Evolutionary conservation across 2,797 vertebrate genomes (phyloP).

Genomic region (Artibeus lituratus): DNA sequence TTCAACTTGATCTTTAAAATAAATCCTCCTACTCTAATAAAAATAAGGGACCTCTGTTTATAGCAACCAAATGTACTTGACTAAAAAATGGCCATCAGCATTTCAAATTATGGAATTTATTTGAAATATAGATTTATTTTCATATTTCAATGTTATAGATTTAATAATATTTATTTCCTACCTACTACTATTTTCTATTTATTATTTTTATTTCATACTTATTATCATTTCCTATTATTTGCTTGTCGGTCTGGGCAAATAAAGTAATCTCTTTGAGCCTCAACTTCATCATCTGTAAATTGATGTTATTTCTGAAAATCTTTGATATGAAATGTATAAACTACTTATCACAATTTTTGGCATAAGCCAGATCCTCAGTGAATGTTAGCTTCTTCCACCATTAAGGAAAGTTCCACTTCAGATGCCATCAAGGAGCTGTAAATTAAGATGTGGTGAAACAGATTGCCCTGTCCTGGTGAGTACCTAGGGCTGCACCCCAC

Average conservation of each 20-base stretch:
- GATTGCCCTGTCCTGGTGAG: too few species aligned
- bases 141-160: background rate
- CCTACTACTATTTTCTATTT: background rate
- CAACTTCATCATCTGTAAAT: background rate
- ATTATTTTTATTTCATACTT: background rate
- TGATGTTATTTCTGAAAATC: background rate
- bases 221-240: background rate
- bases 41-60: background rate
- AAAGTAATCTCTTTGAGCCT: background rate
- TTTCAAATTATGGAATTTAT: too few species aligned
- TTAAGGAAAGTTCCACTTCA: background rate
- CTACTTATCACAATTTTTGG: background rate
- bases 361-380: background rate
- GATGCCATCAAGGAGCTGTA: background rate
- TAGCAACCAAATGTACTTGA: background rate
- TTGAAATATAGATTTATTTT: background rate
- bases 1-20: background rate
- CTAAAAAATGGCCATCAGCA: background rate
- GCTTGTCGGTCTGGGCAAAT: background rate
- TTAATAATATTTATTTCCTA: background rate
- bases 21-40: background rate
- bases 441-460: background rate
- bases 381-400: background rate
- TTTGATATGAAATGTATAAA: background rate
- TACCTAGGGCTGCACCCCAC: too few species aligned